phyloP scores from a whole-genome alignment of 2,797 vertebrate genomes.

The Tolypeutes matacus region DNA sequence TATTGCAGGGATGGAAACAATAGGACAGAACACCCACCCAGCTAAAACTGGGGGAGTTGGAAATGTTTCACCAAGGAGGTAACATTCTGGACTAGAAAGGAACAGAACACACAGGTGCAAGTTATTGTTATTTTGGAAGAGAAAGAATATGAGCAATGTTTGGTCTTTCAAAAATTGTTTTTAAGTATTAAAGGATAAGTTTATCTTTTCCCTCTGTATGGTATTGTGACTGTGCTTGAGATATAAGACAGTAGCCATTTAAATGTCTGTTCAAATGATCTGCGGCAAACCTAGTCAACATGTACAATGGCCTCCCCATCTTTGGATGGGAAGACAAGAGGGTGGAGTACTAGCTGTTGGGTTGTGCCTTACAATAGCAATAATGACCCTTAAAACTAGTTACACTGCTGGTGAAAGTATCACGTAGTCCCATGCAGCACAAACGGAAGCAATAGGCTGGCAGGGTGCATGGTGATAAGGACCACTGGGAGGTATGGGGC shows the following conservation, averaged over 20 bases:
- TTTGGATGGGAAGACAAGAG: background rate
- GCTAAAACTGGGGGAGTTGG: background rate
- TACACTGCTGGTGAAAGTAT: background rate
- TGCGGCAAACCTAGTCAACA: too few relatives aligned
- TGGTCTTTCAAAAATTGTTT: background rate
- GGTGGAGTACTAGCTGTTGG: background rate
- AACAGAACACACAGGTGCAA: background rate
- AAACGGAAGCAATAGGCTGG: background rate
- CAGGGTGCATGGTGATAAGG: background rate
- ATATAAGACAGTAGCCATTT: background rate
- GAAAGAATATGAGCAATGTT: background rate
- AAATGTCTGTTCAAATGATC: background rate
- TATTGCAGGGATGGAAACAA: background rate
- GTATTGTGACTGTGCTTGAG: background rate
- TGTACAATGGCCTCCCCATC: background rate
- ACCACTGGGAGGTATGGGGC: background rate
- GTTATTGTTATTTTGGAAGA: background rate
- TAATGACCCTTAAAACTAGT: slow-evolving; percentile 6
- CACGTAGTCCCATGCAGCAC: too few relatives aligned
- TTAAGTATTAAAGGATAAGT: background rate
- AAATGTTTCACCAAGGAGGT: background rate
- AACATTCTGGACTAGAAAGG: background rate
- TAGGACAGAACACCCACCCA: background rate
- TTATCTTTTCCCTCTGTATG: background rate
- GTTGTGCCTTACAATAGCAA: background rate